These are phyloP conservation scores for Iguana delicatissima DNA, from an alignment of 2,797 vertebrate species.

Conservation along the genomic window DNA sequence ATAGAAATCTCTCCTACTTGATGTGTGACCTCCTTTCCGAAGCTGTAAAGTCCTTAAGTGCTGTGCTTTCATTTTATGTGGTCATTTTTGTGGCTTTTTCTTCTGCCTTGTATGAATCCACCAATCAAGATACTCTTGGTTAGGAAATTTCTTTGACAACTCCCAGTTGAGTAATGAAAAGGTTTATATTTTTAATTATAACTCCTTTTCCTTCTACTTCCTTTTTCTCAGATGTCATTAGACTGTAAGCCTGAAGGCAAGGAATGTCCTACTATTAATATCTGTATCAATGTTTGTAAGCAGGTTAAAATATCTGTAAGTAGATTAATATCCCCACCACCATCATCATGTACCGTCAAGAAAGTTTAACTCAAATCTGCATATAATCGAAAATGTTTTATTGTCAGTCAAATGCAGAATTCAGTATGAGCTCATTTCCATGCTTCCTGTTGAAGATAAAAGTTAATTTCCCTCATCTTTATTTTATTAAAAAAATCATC, in stretches of 20 bases:
- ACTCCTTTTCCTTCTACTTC: not conserved
- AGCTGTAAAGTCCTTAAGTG: not conserved
- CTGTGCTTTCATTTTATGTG: not conserved
- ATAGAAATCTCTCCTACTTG: not conserved
- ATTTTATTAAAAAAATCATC: conserved; percentile 34
- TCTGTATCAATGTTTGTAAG: not conserved
- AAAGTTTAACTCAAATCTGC: conserved; percentile 51
- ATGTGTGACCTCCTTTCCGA: not conserved
- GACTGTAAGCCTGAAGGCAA: not conserved
- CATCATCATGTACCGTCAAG: conserved; percentile 29
- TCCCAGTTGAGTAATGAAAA: not conserved
- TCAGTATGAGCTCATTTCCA: conserved; percentile 59
- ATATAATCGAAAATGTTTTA: conserved; percentile 75
- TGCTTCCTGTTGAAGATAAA: conserved; percentile 71
- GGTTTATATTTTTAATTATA: conserved; percentile 36
- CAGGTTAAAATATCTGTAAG: not conserved
- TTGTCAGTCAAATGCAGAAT: conserved; percentile 76
- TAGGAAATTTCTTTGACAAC: not conserved
- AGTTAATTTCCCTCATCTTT: conserved; percentile 55
- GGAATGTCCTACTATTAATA: not conserved
- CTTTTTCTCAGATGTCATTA: not conserved
- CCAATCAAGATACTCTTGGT: not conserved
- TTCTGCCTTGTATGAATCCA: not conserved
- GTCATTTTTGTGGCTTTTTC: not conserved
- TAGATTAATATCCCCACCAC: not conserved